phyloP scores from a whole-genome alignment of 2,888 invertebrate genomes.

The Aphodius sticticus region DNA sequence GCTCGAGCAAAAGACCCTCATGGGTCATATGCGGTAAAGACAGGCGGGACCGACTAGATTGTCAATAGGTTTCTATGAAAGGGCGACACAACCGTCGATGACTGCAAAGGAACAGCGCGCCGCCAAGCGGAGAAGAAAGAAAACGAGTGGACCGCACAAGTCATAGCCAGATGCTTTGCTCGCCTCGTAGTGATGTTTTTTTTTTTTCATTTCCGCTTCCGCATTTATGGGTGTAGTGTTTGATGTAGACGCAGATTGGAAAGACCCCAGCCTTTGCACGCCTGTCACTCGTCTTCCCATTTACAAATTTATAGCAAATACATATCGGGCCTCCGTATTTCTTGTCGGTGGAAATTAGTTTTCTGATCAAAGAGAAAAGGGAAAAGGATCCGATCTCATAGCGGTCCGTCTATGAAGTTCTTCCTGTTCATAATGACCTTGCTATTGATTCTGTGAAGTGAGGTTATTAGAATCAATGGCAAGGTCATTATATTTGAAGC shows the following conservation, averaged over 20 bases:
- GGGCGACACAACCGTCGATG: background rate
- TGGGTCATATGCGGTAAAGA: slow-evolving; percentile 23
- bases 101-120: slow-evolving; percentile 38
- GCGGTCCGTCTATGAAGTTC: no score
- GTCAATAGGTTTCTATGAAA: slow-evolving; percentile 18
- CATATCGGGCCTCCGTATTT: slow-evolving; percentile 38
- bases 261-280: slow-evolving; percentile 27
- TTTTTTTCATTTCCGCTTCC: slow-evolving; percentile 50
- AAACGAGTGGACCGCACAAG: slow-evolving; percentile 44
- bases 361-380: background rate
- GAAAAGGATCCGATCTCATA: no score
- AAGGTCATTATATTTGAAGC: no score
- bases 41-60: slow-evolving; percentile 20
- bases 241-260: slow-evolving; percentile 50
- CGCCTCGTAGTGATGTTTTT: slow-evolving; percentile 4
- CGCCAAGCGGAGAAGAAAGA: slow-evolving; percentile 34
- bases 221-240: slow-evolving; percentile 47
- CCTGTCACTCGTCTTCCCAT: background rate
- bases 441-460: no score
- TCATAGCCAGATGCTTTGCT: slow-evolving; percentile 44
- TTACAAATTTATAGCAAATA: slow-evolving; percentile 48
- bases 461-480: no score
- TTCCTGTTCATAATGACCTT: no score
- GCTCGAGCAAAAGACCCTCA: slow-evolving; percentile 29
- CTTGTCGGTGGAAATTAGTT: slow-evolving; percentile 4